A percentile compares a stretch with the other conserved stretches of the same genome.
phyloP scores from a whole-genome alignment of 2,888 invertebrate genomes.

The Caenorhabditis sulstoni region DNA sequence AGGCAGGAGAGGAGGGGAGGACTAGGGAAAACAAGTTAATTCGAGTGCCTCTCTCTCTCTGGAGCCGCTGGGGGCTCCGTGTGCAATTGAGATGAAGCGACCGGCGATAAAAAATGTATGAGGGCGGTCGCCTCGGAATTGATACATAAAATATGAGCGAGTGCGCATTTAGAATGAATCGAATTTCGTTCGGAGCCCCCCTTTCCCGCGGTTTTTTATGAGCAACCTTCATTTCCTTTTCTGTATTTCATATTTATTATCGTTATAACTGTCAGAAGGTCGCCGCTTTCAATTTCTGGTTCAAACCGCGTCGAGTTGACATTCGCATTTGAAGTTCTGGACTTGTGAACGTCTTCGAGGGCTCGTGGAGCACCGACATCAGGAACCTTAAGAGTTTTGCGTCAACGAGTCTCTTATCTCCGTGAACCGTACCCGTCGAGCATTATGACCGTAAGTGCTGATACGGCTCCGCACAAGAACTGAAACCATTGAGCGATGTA shows the following conservation, averaged over 20 bases:
- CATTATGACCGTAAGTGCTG: conserved; percentile 34
- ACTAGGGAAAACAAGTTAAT: conserved; percentile 21
- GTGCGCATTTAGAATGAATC: conserved; percentile 57
- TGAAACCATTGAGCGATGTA: conserved; percentile 48
- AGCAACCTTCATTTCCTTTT: neutral
- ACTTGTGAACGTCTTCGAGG: conserved; percentile 16
- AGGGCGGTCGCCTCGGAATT: conserved; percentile 30
- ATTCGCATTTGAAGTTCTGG: no score
- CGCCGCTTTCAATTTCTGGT: neutral
- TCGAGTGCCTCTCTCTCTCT: conserved; percentile 2
- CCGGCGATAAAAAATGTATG: conserved; percentile 55
- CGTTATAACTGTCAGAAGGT: neutral
- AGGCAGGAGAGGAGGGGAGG: neutral
- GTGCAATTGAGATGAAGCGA: conserved; percentile 50
- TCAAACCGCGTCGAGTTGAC: no score
- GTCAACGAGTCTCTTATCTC: no score
- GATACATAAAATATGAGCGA: conserved; percentile 53
- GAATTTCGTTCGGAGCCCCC: conserved; percentile 37
- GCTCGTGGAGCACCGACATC: conserved; percentile 44
- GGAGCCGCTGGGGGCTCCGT: neutral
- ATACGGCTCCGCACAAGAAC: conserved; percentile 51
- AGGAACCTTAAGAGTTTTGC: conserved; percentile 28
- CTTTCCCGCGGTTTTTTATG: neutral
- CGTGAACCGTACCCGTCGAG: conserved; percentile 35
- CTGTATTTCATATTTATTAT: neutral